Evolutionary conservation across 2,888 invertebrate genomes (phyloP).

Genomic region (Leptothorax acervorum): DNA sequence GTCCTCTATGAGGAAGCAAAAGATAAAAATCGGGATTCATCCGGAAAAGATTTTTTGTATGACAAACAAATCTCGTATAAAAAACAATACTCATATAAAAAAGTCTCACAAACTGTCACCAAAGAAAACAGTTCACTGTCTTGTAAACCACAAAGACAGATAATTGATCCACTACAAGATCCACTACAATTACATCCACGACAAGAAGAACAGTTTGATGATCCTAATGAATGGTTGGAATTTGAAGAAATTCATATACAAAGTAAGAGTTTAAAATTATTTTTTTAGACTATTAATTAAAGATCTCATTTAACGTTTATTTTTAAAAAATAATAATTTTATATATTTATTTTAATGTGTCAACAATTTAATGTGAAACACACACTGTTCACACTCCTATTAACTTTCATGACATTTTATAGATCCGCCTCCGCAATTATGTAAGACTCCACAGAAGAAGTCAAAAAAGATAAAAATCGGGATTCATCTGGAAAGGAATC

Average conservation of each 20-base stretch:
- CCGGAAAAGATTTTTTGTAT: neutral
- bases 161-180: too few species aligned
- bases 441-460: neutral
- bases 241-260: neutral
- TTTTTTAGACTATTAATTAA: too few species aligned
- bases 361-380: neutral
- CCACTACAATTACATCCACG: too few species aligned
- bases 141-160: neutral
- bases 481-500: neutral
- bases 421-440: constrained; percentile 4
- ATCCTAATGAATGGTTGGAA: neutral
- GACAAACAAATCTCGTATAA: neutral
- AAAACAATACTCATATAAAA: too few species aligned
- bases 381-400: neutral
- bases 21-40: neutral
- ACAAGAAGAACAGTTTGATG: neutral
- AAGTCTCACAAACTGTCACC: neutral
- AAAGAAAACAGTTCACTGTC: neutral
- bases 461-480: neutral
- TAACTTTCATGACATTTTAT: constrained; percentile 14
- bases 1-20: too few species aligned
- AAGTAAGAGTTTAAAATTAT: constrained; percentile 2
- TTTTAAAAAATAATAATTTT: neutral
- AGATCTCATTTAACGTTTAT: too few species aligned
- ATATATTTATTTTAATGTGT: neutral